Conservation (phyloP, 2,888 invertebrate genomes). For the Lepidocyrtinus sp. region DNA sequence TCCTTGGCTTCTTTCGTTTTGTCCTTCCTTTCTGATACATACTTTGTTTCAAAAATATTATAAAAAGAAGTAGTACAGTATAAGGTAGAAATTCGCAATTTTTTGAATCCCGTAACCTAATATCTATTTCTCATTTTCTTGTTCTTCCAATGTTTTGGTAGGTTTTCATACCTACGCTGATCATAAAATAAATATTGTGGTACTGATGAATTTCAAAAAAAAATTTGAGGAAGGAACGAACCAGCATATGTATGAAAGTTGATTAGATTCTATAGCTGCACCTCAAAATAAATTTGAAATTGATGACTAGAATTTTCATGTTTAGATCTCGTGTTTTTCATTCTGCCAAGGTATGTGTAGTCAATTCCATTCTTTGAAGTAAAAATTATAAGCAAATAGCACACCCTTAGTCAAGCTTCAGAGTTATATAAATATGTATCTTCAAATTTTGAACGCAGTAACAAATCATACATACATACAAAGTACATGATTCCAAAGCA, state of each 20-base stretch:
- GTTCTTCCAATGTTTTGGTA: constrained; percentile 1
- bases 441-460: too few species aligned
- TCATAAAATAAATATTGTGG: neutral
- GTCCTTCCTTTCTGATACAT: too few species aligned
- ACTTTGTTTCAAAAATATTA: too few species aligned
- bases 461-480: too few species aligned
- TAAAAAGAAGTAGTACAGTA: too few species aligned
- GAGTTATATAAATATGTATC: too few species aligned
- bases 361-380: neutral
- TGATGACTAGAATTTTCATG: neutral
- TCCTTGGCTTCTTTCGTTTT: too few species aligned
- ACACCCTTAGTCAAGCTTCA: too few species aligned
- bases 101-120: constrained; percentile 34
- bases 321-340: neutral
- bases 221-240: neutral
- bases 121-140: constrained; percentile 14
- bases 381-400: too few species aligned
- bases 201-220: constrained; percentile 21
- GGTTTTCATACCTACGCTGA: neutral
- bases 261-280: constrained; percentile 36
- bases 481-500: too few species aligned
- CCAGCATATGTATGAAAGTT: constrained; percentile 41
- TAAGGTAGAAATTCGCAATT: neutral
- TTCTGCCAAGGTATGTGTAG: neutral
- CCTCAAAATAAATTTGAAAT: neutral